Evolutionary conservation across 2,113 vertebrate genomes (phyloP).

Genomic region (Burhinus oedicnemus): DNA sequence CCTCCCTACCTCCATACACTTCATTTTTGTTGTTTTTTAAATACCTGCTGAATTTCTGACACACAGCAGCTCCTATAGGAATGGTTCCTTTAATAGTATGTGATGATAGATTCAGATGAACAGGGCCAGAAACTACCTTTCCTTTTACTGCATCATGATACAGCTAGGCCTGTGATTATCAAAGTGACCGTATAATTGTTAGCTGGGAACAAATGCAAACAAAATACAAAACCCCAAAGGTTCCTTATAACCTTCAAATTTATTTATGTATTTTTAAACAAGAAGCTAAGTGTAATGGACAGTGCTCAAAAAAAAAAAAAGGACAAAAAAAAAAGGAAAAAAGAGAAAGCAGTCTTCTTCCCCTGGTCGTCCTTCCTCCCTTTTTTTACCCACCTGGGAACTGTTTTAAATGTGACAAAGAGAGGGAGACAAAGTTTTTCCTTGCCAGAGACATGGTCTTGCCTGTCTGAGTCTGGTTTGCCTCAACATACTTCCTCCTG

Average conservation of each 20-base stretch:
- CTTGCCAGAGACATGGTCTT: not conserved
- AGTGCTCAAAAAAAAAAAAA: not conserved
- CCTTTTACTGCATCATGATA: not conserved
- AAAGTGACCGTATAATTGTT: not conserved
- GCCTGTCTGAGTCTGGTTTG: not conserved
- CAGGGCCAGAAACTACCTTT: not conserved
- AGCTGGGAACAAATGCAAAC: not conserved
- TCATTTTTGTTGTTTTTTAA: not conserved
- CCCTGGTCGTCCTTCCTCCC: not conserved
- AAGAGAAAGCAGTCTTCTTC: not conserved
- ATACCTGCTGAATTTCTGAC: not conserved
- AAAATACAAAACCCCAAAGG: not conserved
- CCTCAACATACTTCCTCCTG: not conserved
- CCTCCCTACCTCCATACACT: not conserved
- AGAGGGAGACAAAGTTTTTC: not conserved
- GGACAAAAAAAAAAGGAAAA: not conserved
- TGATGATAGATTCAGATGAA: not conserved
- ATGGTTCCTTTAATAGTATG: accelerated
- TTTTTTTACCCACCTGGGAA: not conserved
- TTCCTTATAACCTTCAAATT: not conserved
- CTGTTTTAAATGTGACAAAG: not conserved
- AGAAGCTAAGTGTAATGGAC: not conserved
- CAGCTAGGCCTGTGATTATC: not conserved
- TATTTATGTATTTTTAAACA: not conserved
- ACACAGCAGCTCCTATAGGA: not conserved